These are phyloP conservation scores for Ips typographus DNA, from an alignment of 1,140 invertebrate species.

Conservation along the genomic window DNA sequence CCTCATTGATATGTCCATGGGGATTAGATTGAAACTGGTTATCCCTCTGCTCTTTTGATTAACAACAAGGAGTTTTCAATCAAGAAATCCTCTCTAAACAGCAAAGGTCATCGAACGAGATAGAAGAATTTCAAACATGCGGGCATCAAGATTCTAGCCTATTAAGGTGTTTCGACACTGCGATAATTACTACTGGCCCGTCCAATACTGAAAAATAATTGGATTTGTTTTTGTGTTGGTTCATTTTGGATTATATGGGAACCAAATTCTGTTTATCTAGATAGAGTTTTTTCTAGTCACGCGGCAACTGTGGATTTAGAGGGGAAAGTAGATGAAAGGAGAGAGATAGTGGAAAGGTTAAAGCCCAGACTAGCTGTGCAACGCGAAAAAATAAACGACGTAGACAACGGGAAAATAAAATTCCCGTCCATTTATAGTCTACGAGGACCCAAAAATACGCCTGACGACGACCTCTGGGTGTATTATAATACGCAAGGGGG, in stretches of 20 bases:
- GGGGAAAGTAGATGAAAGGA: background rate
- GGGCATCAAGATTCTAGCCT: conserved; percentile 27
- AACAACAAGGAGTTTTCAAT: background rate
- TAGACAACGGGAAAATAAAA: background rate
- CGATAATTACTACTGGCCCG: conserved; percentile 10
- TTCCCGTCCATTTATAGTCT: background rate
- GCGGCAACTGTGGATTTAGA: background rate
- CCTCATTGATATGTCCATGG: too few relatives aligned
- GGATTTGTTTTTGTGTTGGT: too few relatives aligned
- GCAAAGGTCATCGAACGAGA: conserved; percentile 28
- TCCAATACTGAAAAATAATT: background rate
- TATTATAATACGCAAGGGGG: background rate
- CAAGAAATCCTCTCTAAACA: conserved; percentile 23
- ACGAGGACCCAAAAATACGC: too few relatives aligned
- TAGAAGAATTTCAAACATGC: conserved; percentile 31
- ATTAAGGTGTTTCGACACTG: conserved; percentile 28
- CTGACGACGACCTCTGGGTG: background rate
- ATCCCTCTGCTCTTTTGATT: background rate
- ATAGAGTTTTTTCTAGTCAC: too few relatives aligned
- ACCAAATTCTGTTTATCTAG: too few relatives aligned
- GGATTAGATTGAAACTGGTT: too few relatives aligned
- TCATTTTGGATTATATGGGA: too few relatives aligned
- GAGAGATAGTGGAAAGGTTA: background rate
- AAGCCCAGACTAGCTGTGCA: background rate
- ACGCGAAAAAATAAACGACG: background rate